Percentiles rank a stretch among this genome's conserved stretches.
Evolutionary conservation across 2,797 vertebrate genomes (phyloP).

Genomic region (Eurystomus glaucurus): DNA sequence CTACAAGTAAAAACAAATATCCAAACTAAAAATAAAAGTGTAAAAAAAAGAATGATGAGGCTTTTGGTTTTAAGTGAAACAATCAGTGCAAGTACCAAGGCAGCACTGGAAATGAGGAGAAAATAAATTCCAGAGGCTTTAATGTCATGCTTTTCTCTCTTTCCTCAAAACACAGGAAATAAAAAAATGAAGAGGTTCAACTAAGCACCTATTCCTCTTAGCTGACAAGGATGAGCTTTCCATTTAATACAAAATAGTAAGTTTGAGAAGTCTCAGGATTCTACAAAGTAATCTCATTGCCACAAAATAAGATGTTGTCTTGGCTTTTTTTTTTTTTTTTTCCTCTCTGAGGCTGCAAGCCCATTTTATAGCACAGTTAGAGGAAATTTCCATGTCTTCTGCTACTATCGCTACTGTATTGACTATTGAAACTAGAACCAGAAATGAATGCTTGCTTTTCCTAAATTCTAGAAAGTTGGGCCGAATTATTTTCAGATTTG

Average conservation of each 20-base stretch:
- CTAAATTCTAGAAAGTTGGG: background rate
- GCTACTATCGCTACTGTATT: background rate
- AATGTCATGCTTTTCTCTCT: background rate
- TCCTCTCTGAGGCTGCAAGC: background rate
- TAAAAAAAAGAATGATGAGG: background rate
- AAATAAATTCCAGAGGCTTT: conserved; percentile 3
- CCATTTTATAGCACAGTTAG: background rate
- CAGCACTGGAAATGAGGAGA: background rate
- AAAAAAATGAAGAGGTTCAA: background rate
- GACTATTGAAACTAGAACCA: background rate
- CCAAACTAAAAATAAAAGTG: background rate
- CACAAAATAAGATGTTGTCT: background rate
- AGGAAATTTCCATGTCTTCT: background rate
- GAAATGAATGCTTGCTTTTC: background rate
- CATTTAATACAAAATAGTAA: background rate
- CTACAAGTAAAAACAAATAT: background rate
- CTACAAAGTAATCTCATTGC: background rate
- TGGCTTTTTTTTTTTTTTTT: background rate
- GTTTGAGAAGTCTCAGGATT: background rate
- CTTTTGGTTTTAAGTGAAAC: background rate
- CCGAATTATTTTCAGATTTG: background rate
- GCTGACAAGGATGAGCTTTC: background rate
- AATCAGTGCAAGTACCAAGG: background rate
- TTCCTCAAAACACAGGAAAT: background rate
- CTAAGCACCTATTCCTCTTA: background rate